Evolutionary conservation across 2,113 vertebrate genomes (phyloP).

Genomic region (Crotalus viridis): DNA sequence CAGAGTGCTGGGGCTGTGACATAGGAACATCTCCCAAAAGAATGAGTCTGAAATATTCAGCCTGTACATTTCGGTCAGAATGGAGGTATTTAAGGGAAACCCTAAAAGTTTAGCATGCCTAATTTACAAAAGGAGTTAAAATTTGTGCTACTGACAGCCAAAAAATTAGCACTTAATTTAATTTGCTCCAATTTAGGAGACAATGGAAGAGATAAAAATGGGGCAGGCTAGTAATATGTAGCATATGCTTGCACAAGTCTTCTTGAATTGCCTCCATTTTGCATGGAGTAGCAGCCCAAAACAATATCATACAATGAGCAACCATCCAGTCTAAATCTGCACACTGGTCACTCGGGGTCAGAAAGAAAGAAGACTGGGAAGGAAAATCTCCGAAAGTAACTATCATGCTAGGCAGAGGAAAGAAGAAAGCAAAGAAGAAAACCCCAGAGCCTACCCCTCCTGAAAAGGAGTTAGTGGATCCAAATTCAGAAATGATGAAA

Average conservation of each 20-base stretch:
- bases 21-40: neutral
- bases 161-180: neutral
- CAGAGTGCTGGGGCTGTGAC: neutral
- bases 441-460: no score
- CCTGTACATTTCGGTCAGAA: neutral
- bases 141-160: neutral
- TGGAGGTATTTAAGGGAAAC: neutral
- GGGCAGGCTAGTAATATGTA: neutral
- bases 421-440: no score
- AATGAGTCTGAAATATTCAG: neutral
- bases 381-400: no score
- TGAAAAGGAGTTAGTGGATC: no score
- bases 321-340: neutral
- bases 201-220: neutral
- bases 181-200: neutral
- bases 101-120: neutral
- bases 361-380: no score
- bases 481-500: no score
- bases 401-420: no score
- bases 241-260: neutral
- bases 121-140: neutral
- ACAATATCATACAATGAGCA: neutral
- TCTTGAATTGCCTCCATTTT: neutral
- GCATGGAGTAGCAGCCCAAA: neutral
- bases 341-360: neutral